A percentile compares a stretch with the other conserved stretches of the same genome.
Conservation (phyloP, 1,140 invertebrate genomes). For the Ephestia elutella region DNA sequence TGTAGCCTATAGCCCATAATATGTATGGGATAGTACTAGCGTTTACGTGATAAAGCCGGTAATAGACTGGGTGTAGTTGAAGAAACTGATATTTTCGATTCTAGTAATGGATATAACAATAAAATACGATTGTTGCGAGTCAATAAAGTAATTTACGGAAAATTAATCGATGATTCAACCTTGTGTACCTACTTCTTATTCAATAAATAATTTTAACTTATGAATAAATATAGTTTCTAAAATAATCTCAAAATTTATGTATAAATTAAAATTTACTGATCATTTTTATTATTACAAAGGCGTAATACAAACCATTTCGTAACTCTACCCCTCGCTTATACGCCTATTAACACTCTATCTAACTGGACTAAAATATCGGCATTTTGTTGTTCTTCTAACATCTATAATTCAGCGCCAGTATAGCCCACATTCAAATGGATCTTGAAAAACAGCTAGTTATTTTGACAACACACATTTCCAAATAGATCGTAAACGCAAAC, state of each 20-base stretch:
- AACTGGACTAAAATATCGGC: conserved; percentile 55
- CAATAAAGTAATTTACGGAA: too few relatives aligned
- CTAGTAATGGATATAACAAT: neutral
- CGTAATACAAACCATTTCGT: conserved; percentile 8
- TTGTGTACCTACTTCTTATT: too few relatives aligned
- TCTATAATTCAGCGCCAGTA: conserved; percentile 59
- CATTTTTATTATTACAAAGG: neutral
- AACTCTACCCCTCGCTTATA: conserved; percentile 22
- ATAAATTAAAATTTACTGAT: neutral
- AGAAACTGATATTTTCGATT: neutral
- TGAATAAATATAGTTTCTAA: too few relatives aligned
- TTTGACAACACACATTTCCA: conserved; percentile 54
- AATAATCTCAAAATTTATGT: neutral
- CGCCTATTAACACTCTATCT: conserved; percentile 52
- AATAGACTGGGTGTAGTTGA: neutral
- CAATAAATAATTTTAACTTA: too few relatives aligned
- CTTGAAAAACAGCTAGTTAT: conserved; percentile 71
- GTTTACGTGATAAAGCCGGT: neutral
- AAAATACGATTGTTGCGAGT: neutral
- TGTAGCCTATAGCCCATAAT: neutral
- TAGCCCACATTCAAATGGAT: conserved; percentile 60
- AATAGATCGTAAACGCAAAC: conserved; percentile 43
- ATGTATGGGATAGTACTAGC: neutral
- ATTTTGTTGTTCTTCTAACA: conserved; percentile 62
- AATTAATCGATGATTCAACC: too few relatives aligned